Conservation (phyloP, 2,797 vertebrate genomes). For the Myotis pilosus region DNA sequence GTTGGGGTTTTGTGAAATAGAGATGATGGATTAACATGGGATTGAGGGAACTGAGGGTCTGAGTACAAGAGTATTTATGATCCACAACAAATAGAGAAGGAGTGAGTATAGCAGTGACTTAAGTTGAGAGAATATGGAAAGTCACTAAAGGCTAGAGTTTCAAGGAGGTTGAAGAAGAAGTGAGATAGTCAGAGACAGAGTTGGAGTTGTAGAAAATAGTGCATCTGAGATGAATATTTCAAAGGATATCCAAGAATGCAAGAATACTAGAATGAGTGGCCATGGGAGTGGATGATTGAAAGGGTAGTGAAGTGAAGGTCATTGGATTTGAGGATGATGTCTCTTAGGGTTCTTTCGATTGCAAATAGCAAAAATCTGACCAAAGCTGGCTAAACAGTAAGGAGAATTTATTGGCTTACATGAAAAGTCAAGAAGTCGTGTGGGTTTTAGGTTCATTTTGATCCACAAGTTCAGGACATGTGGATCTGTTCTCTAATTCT, state of each 20-base stretch:
- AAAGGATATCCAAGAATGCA: background rate
- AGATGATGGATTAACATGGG: background rate
- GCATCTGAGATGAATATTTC: background rate
- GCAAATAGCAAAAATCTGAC: background rate
- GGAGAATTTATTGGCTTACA: background rate
- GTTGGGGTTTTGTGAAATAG: background rate
- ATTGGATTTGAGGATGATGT: background rate
- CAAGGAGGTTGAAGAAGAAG: background rate
- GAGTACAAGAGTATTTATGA: background rate
- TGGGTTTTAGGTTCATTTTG: background rate
- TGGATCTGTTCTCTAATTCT: background rate
- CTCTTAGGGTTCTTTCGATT: background rate
- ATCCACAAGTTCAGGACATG: background rate
- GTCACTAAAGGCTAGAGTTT: background rate
- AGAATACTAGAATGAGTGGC: background rate
- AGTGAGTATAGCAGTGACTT: background rate
- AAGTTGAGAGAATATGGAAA: background rate
- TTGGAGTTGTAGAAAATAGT: background rate
- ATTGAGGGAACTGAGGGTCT: background rate
- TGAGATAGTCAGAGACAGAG: background rate
- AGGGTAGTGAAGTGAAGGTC: background rate
- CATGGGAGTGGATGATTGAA: background rate
- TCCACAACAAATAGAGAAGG: background rate
- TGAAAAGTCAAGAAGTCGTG: background rate
- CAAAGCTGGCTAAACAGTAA: background rate